Percentiles rank a stretch among this genome's conserved stretches.
These are phyloP conservation scores for Trypoxylus dichotomus DNA, from an alignment of 1,140 invertebrate species.

Conservation along the genomic window DNA sequence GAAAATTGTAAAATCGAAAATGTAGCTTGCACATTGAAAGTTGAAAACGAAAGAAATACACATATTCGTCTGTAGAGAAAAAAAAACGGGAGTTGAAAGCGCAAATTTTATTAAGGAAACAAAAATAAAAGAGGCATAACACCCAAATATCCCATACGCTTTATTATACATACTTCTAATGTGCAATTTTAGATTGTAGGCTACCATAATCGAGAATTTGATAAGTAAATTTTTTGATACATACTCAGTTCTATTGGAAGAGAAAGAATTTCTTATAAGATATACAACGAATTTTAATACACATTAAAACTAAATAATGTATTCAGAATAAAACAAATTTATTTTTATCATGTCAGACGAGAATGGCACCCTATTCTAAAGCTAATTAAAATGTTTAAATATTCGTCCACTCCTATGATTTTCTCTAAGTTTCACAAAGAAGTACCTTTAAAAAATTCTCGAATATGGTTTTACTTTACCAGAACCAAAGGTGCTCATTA, in stretches of 20 bases:
- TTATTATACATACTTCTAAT: conserved; percentile 36
- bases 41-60: conserved; percentile 31
- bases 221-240: neutral
- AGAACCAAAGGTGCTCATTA: conserved; percentile 47
- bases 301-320: conserved; percentile 10
- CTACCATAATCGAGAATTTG: conserved; percentile 35
- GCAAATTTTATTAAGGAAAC: conserved; percentile 10
- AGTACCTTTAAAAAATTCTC: neutral
- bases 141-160: conserved; percentile 35
- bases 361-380: neutral
- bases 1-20: neutral
- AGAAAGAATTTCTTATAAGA: neutral
- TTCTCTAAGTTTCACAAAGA: too few relatives aligned
- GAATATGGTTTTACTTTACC: conserved; percentile 28
- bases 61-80: neutral
- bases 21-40: conserved; percentile 32
- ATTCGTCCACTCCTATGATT: too few relatives aligned
- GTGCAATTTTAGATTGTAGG: conserved; percentile 41
- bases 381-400: too few relatives aligned
- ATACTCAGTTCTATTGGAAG: neutral
- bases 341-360: neutral
- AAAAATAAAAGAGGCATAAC: conserved; percentile 33
- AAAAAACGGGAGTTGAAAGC: neutral
- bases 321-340: neutral
- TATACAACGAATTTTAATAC: conserved; percentile 30